A percentile compares a stretch with the other conserved stretches of the same genome.
Evolutionary conservation across 2,797 vertebrate species (phyloP).

Genomic region (Melanogrammus aeglefinus): DNA sequence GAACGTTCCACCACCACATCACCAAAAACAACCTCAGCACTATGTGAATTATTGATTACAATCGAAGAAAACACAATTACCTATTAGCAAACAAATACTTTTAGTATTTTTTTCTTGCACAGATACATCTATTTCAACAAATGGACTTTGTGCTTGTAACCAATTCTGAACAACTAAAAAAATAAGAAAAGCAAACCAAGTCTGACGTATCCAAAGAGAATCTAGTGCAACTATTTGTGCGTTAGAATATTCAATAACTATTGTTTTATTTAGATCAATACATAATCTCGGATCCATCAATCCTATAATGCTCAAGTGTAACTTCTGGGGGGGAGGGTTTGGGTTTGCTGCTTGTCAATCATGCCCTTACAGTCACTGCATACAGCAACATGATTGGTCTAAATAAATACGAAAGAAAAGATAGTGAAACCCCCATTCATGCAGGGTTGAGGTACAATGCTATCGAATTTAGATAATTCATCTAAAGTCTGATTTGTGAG

Average conservation of each 20-base stretch:
- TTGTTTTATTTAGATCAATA: background rate
- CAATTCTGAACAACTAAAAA: background rate
- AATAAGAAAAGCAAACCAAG: background rate
- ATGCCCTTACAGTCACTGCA: background rate
- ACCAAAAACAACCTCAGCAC: background rate
- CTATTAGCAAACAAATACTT: background rate
- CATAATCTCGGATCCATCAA: background rate
- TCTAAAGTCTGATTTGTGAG: background rate
- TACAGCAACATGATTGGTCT: background rate
- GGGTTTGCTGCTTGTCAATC: background rate
- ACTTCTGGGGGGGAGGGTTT: background rate
- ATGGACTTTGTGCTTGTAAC: background rate
- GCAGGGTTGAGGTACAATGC: background rate
- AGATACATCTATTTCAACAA: background rate
- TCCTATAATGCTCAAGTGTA: background rate
- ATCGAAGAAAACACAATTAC: background rate
- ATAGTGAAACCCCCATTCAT: background rate
- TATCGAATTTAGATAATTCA: background rate
- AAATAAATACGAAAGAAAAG: background rate
- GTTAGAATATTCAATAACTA: background rate
- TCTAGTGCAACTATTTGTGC: background rate
- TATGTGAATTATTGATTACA: background rate
- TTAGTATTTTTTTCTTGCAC: background rate
- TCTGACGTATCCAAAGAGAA: background rate
- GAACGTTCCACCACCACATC: slow-evolving; percentile 6